These are phyloP conservation scores for Eilema caniola DNA, from an alignment of 2,888 invertebrate species.

Conservation along the genomic window DNA sequence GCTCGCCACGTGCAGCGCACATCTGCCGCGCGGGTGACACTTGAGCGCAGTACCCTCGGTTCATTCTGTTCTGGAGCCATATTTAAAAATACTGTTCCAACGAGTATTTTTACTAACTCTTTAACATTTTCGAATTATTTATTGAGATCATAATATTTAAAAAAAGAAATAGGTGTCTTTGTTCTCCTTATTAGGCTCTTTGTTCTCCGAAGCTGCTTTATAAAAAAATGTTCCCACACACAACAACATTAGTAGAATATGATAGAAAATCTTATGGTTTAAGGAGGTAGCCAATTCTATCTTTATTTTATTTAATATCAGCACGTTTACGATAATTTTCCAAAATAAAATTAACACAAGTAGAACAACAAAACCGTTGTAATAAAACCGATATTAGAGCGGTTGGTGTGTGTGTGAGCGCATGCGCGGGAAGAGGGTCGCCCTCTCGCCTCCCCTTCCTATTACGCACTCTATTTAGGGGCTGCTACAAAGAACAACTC, in stretches of 20 bases:
- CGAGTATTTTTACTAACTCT: conserved; percentile 32
- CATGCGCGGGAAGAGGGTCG: conserved; percentile 75
- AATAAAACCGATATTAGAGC: conserved; percentile 83
- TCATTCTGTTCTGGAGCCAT: conserved; percentile 35
- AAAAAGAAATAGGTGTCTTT: neutral
- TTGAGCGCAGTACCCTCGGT: conserved; percentile 59
- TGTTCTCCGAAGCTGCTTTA: neutral
- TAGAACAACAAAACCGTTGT: conserved; percentile 77
- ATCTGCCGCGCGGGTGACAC: conserved; percentile 70
- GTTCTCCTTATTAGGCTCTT: neutral
- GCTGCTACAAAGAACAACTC: conserved; percentile 83
- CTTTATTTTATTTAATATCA: conserved; percentile 7
- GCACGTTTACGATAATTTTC: conserved; percentile 41
- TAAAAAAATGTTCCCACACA: neutral
- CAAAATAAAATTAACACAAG: conserved; percentile 61
- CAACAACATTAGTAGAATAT: neutral
- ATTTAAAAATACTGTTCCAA: conserved; percentile 48
- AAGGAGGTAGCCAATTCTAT: neutral
- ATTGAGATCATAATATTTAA: neutral
- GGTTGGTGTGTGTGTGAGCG: conserved; percentile 59
- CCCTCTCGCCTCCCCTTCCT: conserved; percentile 79
- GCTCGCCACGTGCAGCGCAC: conserved; percentile 74
- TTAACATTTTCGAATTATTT: neutral
- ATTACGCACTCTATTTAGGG: conserved; percentile 86
- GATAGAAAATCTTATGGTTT: neutral